These are phyloP conservation scores for Escarpia spicata DNA, from an alignment of 2,888 invertebrate genomes.

Conservation along the genomic window DNA sequence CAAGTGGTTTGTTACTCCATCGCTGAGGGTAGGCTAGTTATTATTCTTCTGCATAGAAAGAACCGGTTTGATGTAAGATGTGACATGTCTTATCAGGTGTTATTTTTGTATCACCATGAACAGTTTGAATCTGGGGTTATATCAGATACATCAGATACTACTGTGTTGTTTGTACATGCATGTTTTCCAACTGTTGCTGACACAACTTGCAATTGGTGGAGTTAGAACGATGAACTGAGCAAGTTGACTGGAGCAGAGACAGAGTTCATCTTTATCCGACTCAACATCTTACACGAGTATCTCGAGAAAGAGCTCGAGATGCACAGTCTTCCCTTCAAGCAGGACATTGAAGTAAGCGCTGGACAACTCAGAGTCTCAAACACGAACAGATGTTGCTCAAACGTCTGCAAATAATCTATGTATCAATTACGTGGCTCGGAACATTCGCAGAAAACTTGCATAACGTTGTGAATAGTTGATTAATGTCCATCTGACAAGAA, in stretches of 20 bases:
- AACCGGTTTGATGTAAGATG: too few relatives aligned
- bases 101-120: too few relatives aligned
- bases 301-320: conserved; percentile 87
- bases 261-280: conserved; percentile 84
- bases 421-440: too few relatives aligned
- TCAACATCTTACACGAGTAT: conserved; percentile 92
- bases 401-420: too few relatives aligned
- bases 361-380: not conserved
- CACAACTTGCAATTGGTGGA: not conserved
- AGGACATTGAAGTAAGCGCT: conserved; percentile 81
- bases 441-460: too few relatives aligned
- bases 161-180: not conserved
- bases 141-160: not conserved
- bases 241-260: not conserved
- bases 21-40: too few relatives aligned
- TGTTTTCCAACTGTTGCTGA: not conserved
- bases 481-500: too few relatives aligned
- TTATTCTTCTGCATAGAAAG: too few relatives aligned
- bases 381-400: not conserved
- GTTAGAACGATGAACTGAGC: conserved; percentile 20
- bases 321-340: conserved; percentile 88
- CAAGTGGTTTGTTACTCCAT: too few relatives aligned
- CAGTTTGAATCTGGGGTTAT: too few relatives aligned
- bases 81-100: too few relatives aligned
- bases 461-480: too few relatives aligned